Conservation (phyloP, 2,797 vertebrate genomes). For the Leucoraja ocellata region DNA sequence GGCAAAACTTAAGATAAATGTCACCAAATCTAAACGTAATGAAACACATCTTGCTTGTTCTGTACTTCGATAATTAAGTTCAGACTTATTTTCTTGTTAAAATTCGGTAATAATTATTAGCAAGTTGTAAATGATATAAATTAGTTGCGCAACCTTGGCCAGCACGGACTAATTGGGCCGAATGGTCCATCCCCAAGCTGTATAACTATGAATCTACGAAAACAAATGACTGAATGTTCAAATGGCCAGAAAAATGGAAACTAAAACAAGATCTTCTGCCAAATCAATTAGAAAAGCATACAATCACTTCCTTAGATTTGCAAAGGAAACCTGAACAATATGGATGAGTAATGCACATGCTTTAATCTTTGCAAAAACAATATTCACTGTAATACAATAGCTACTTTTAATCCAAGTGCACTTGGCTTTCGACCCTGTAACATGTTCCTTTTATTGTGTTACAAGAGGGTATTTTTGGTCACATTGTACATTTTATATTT, state of each 20-base stretch:
- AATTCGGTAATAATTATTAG: neutral
- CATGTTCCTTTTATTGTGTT: conserved; percentile 66
- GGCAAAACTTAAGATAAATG: neutral
- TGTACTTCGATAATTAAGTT: neutral
- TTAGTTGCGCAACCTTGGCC: no score
- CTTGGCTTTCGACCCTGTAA: conserved; percentile 49
- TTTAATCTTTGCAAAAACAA: conserved; percentile 46
- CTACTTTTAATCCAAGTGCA: conserved; percentile 54
- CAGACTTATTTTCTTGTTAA: neutral
- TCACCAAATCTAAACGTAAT: neutral
- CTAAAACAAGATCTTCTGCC: conserved; percentile 15
- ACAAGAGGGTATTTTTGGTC: conserved; percentile 47
- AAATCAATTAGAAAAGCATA: conserved; percentile 25
- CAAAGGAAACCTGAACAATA: conserved; percentile 44
- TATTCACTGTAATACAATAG: conserved; percentile 52
- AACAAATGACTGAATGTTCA: neutral
- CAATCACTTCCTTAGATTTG: conserved; percentile 42
- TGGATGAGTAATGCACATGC: conserved; percentile 40
- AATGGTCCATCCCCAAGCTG: no score
- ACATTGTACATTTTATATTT: neutral
- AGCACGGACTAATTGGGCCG: no score
- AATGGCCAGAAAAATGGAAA: conserved; percentile 34
- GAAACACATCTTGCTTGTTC: neutral
- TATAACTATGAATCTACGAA: no score
- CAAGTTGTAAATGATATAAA: neutral